phyloP scores from a whole-genome alignment of 2,113 vertebrate species.

The Burhinus oedicnemus region DNA sequence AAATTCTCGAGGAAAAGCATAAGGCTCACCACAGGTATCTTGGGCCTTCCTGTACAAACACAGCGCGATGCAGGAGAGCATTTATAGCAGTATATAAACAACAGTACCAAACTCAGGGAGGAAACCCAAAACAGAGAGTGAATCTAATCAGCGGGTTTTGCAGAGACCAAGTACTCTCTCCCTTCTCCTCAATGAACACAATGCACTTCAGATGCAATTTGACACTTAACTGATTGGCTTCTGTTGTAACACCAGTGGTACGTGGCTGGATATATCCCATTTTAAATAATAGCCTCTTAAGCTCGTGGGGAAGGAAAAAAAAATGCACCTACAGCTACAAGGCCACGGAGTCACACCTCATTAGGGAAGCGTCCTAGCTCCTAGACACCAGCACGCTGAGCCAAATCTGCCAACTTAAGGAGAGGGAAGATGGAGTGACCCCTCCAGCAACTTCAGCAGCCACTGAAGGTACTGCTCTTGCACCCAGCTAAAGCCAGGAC shows the following conservation, averaged over 20 bases:
- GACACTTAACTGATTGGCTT: neutral
- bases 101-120: neutral
- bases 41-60: neutral
- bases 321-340: neutral
- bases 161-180: neutral
- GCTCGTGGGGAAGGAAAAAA: neutral
- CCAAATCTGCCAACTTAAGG: neutral
- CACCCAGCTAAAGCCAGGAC: neutral
- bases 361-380: neutral
- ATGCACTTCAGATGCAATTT: neutral
- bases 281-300: neutral
- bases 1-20: neutral
- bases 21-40: neutral
- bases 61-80: neutral
- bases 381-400: neutral
- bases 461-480: rapidly evolving
- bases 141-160: neutral
- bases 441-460: neutral
- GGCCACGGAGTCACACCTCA: neutral
- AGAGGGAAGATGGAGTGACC: neutral
- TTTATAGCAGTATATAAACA: neutral
- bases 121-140: neutral
- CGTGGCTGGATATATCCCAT: neutral
- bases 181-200: neutral
- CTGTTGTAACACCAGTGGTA: neutral